Evolutionary conservation across 1,140 invertebrate genomes (phyloP), one percentile per base, ranked within the genome.

Genomic region (Drosophila seguyi): DNA sequence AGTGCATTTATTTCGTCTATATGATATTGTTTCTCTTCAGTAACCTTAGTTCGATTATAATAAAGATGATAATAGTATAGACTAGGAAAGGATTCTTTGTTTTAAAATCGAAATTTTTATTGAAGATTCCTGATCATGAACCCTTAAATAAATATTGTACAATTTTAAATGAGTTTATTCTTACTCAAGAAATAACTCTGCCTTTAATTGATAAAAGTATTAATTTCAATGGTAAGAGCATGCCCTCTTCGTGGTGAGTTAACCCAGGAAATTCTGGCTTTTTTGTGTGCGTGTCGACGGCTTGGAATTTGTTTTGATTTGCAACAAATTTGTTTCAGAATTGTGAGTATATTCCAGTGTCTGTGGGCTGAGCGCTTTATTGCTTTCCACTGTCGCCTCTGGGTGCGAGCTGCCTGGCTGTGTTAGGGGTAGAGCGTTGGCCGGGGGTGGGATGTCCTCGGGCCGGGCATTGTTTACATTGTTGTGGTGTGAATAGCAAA

Each of bases 401-500:
- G 66, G 75, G 34, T 56, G 42, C 29, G 16, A 29, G 27, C 18
- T n/a, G 25, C 10, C 27, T 3, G 48, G 16, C 44, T 41, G 48
- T 27, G 45, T 60, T 48, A 77, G 61, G 60, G 66, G 27, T 41
- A 38, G 16, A 16, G 25, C 18, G 31, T 36, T 44, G 11, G 10
- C 55, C 41, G 52, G 72, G 73, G 61, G 63, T 90, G 81, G 74
- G 85, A 58, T 71, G 80, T 77, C 80, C 67, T 75, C 66, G 44
- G 69, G 56, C 39, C 20, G 52, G 59, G 45, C 57, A 36, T 66
- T 90, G 86, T 90, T 90, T 90, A 90, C 81, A 85, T 90, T 90
- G 81, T 85, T 90, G 85, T 85, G 85, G 85, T 79, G 81, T 90
- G 85, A 90, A 90, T 90, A 79, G 86, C 78, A 90, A 90, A 90